Evolutionary conservation across 2,888 invertebrate species (phyloP).

Genomic region (Azorinus chamasolen): DNA sequence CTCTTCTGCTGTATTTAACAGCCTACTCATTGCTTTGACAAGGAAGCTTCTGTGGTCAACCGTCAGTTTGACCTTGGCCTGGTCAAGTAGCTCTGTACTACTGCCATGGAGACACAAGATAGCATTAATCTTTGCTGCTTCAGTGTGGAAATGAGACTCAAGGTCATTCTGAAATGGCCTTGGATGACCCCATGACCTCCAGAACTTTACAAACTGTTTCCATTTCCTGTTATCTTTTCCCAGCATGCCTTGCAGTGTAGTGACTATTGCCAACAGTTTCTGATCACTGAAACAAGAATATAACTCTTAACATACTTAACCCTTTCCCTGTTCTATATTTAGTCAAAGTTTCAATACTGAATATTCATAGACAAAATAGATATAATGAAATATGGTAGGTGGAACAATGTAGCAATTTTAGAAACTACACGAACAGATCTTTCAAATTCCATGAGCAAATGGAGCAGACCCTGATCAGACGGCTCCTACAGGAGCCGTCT

Average conservation of each 20-base stretch:
- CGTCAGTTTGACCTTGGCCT: conserved; percentile 62
- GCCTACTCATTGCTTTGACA: conserved; percentile 14
- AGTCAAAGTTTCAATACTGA: too few relatives aligned
- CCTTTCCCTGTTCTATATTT: too few relatives aligned
- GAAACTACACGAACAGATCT: too few relatives aligned
- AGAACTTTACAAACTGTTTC: conserved; percentile 70
- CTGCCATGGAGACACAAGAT: conserved; percentile 50
- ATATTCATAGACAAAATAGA: too few relatives aligned
- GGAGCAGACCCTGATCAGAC: too few relatives aligned
- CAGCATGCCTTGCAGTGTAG: conserved; percentile 63
- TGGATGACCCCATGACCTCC: conserved; percentile 76
- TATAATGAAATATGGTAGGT: too few relatives aligned
- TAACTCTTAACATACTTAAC: too few relatives aligned
- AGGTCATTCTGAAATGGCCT: conserved; percentile 61
- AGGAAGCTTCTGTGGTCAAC: conserved; percentile 34
- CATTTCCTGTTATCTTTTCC: conserved; percentile 68
- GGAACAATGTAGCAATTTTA: too few relatives aligned
- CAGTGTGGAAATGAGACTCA: conserved; percentile 45
- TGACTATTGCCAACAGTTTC: conserved; percentile 46
- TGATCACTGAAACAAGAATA: conserved; percentile 10
- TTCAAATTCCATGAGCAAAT: too few relatives aligned
- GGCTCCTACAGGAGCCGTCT: too few relatives aligned
- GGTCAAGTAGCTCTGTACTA: conserved; percentile 41
- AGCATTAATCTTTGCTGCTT: conserved; percentile 35
- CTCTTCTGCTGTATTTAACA: conserved; percentile 1